Conservation (phyloP, 2,888 invertebrate genomes). For the Priocnemis perturbator region DNA sequence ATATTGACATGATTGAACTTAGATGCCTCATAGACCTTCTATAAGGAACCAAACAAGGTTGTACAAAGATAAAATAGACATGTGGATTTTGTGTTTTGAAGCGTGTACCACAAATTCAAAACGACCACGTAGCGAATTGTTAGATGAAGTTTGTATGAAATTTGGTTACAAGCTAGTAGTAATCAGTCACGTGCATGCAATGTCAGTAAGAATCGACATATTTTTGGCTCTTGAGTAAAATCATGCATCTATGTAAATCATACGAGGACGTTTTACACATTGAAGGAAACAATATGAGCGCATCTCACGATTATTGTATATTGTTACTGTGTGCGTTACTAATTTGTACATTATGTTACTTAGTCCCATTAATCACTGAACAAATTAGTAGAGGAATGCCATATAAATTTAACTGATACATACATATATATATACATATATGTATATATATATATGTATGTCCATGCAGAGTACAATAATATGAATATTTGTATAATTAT, state of each 20-base stretch:
- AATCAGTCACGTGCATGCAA: constrained; percentile 17
- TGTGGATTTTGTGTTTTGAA: constrained; percentile 26
- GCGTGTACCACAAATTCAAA: constrained; percentile 32
- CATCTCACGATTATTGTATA: constrained; percentile 32
- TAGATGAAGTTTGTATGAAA: constrained; percentile 26
- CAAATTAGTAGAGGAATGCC: constrained; percentile 19
- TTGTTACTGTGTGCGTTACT: constrained; percentile 13
- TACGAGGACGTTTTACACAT: background rate
- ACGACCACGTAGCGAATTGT: constrained; percentile 37
- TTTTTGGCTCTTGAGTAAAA: constrained; percentile 3
- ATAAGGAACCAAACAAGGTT: constrained; percentile 5
- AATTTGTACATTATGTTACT: constrained; percentile 41
- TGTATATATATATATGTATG: constrained; percentile 53
- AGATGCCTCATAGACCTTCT: too few species aligned
- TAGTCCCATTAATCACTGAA: constrained; percentile 28
- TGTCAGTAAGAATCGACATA: constrained; percentile 17
- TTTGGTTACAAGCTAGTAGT: constrained; percentile 25
- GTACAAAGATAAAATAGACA: constrained; percentile 49
- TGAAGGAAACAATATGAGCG: constrained; percentile 1
- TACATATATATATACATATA: constrained; percentile 52
- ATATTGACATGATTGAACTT: constrained; percentile 30
- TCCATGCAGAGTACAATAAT: constrained; percentile 45
- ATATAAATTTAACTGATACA: constrained; percentile 28
- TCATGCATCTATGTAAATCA: too few species aligned
- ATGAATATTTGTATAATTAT: constrained; percentile 56